A percentile compares a stretch with the other conserved stretches of the same genome.
Conservation (phyloP, 2,888 invertebrate species). For the Melipona beecheii region DNA sequence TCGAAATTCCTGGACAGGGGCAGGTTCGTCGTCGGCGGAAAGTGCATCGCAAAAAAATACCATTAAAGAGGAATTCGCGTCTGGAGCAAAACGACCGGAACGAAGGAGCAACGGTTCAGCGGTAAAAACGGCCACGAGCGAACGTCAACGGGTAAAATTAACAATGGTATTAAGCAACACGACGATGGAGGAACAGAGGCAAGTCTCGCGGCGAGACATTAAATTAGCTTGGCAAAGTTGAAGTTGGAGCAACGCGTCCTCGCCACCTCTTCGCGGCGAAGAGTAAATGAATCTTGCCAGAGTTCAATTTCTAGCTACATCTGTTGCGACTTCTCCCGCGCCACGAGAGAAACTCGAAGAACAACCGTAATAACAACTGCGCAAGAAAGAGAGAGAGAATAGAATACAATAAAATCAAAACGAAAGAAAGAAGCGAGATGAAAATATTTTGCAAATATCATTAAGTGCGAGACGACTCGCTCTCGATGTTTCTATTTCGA, state of each 20-base stretch:
- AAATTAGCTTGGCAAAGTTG: constrained; percentile 50
- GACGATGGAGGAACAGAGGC: constrained; percentile 20
- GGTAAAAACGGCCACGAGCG: not conserved
- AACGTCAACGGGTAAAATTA: constrained; percentile 24
- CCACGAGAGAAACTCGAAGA: constrained; percentile 1
- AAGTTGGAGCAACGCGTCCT: not conserved
- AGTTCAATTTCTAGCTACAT: constrained; percentile 54
- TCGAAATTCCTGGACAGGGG: not conserved
- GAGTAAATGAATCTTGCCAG: constrained; percentile 46
- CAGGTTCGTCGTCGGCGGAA: not conserved
- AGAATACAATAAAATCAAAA: not conserved
- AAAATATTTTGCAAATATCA: not conserved
- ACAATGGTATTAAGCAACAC: constrained; percentile 41
- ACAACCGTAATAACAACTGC: constrained; percentile 46
- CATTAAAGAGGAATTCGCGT: not conserved
- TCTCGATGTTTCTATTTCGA: not conserved
- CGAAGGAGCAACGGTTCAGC: not conserved
- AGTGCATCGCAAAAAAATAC: not conserved
- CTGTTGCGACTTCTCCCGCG: constrained; percentile 36
- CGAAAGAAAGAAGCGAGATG: not conserved
- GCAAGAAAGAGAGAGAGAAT: not conserved
- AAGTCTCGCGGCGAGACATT: constrained; percentile 19
- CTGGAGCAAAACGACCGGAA: not conserved
- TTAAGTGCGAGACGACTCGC: no score
- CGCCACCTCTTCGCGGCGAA: constrained; percentile 44